Evolutionary conservation across 2,113 vertebrate species (phyloP), one percentile per base, ranked within the genome.

Genomic region (Egretta garzetta): DNA sequence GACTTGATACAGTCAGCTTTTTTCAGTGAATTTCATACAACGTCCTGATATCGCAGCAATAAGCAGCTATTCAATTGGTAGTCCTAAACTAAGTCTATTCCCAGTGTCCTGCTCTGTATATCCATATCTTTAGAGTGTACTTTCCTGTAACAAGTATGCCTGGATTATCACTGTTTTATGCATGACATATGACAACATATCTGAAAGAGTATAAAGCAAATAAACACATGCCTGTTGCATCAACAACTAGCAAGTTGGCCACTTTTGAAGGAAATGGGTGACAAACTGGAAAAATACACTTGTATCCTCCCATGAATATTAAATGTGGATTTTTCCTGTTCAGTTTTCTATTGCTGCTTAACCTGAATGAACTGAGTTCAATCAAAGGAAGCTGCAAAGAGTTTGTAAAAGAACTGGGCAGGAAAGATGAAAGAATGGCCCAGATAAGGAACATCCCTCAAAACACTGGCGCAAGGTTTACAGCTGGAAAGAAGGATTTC

Each of bases 371-470:
- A 93, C 85, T 50, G 35, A 90, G 37, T 92, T 95, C 77, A 96
- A 66, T 59, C 92, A 90, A 90, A 97, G 90, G 82, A 96, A 94
- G 37, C 79, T 83, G 75, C 53, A 92, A 83, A 88, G 70, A 22
- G 26, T 77, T 90, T 93, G 55, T 88, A 89, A 88, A 94, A 92
- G 59, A 94, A 74, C 67, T 47, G 72, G 67, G 37, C 77, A 95
- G 79, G 90, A 94, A 96, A 93, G 92, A 92, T 74, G 67, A 83
- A 96, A 90, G 85, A 94, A 90, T 77, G 63, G 59, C 59, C 82
- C 59, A 92, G 90, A 94, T 88, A 96, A 97, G 92, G 79, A 93
- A 88, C 63, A 88, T 74, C 67, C 72, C 85, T 93, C 79, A 93
- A 88, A 96, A 93, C 53, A 88, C 37, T 75, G 17, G 32, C 33